Conservation (phyloP, 2,797 vertebrate species). For the Spondyliosoma cantharus region DNA sequence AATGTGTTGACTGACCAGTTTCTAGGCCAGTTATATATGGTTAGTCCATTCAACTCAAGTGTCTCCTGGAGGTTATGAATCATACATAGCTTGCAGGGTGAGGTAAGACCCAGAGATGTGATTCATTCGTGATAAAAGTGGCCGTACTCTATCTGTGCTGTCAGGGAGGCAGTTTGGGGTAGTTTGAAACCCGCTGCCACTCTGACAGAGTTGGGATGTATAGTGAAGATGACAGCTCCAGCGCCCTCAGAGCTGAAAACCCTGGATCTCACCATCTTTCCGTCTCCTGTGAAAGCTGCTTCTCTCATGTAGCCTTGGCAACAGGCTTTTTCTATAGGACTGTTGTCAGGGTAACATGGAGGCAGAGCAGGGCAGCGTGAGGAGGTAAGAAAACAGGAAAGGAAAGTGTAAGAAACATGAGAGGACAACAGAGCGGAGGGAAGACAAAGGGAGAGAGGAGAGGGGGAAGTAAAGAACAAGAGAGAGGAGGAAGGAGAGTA, state of each 20-base stretch:
- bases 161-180: not conserved
- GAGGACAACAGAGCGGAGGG: not conserved
- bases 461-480: not conserved
- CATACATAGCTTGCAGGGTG: conserved; percentile 23
- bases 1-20: conserved; percentile 24
- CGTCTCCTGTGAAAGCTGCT: conserved; percentile 54
- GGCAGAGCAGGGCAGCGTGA: conserved; percentile 59
- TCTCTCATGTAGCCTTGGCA: conserved; percentile 74
- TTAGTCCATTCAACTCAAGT: conserved; percentile 25
- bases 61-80: conserved; percentile 43
- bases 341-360: conserved; percentile 76
- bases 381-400: conserved; percentile 32
- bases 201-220: not conserved
- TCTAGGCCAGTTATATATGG: conserved; percentile 49
- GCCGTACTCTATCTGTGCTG: not conserved
- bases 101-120: conserved; percentile 21
- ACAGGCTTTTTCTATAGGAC: conserved; percentile 78
- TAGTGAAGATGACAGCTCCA: conserved; percentile 34
- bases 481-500: not conserved
- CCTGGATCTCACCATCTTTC: conserved; percentile 38
- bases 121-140: conserved; percentile 20
- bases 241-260: conserved; percentile 15
- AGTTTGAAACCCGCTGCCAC: conserved; percentile 3
- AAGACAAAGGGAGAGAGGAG: not conserved
- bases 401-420: conserved; percentile 41